Evolutionary conservation across 2,888 invertebrate genomes (phyloP).

Genomic region (Cetonia aurata): DNA sequence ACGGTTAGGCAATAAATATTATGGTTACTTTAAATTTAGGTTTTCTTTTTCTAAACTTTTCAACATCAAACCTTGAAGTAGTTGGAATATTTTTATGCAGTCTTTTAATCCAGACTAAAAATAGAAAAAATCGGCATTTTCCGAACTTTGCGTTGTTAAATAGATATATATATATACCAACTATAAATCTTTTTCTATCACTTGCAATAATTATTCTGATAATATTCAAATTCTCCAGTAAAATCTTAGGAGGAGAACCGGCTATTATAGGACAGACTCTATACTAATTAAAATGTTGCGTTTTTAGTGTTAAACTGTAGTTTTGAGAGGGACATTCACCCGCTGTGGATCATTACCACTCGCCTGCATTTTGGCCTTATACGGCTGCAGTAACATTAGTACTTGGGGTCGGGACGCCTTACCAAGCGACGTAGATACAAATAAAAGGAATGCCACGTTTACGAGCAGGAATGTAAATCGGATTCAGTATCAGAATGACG

Average conservation of each 20-base stretch:
- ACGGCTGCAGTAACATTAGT: slow-evolving; percentile 24
- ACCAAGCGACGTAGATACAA: not conserved
- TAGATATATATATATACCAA: too few species aligned
- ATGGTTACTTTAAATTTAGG: too few species aligned
- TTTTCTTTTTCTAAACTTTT: too few species aligned
- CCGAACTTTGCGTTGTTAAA: too few species aligned
- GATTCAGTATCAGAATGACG: not conserved
- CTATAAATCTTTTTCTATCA: too few species aligned
- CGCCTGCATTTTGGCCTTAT: slow-evolving; percentile 23
- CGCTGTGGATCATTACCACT: slow-evolving; percentile 2
- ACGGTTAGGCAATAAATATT: too few species aligned
- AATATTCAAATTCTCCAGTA: too few species aligned
- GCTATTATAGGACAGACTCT: not conserved
- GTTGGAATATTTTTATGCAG: too few species aligned
- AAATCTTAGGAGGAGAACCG: not conserved
- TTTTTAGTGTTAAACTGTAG: slow-evolving; percentile 5
- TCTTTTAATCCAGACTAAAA: too few species aligned
- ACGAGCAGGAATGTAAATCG: slow-evolving; percentile 1
- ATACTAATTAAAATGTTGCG: not conserved
- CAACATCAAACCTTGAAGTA: too few species aligned
- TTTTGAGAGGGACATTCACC: slow-evolving; percentile 26
- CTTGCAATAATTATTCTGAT: too few species aligned
- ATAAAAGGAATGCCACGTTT: not conserved
- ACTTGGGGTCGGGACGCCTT: not conserved
- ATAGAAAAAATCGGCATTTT: too few species aligned